Evolutionary conservation across 2,888 invertebrate species (phyloP).

Genomic region (Aphodius granarius): DNA sequence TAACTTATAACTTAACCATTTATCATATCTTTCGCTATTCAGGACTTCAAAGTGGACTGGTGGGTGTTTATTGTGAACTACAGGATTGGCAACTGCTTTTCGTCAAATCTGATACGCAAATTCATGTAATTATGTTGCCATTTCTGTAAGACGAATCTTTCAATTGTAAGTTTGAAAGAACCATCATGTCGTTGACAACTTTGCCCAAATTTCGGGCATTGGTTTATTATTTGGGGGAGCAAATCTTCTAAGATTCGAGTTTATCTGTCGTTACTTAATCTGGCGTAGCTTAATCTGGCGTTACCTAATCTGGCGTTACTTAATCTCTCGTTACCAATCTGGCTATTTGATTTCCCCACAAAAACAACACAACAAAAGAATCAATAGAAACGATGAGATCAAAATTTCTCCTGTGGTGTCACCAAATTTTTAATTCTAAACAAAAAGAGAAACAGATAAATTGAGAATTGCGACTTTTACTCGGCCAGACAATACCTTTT

Average conservation of each 20-base stretch:
- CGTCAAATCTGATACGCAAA: background rate
- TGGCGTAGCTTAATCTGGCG: background rate
- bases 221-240: background rate
- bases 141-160: background rate
- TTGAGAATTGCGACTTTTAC: background rate
- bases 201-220: background rate
- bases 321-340: too few species aligned
- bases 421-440: too few species aligned
- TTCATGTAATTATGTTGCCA: background rate
- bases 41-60: too few species aligned
- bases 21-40: too few species aligned
- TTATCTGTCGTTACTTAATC: background rate
- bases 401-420: background rate
- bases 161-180: too few species aligned
- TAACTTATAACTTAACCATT: too few species aligned
- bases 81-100: too few species aligned
- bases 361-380: background rate
- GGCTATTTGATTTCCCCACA: too few species aligned
- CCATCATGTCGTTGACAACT: background rate
- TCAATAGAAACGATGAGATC: background rate
- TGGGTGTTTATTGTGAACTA: too few species aligned
- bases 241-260: background rate
- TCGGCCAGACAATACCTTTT: background rate
- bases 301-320: too few species aligned
- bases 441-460: background rate